phyloP scores from a whole-genome alignment of 1,140 invertebrate genomes.

The Drosophila nannoptera region DNA sequence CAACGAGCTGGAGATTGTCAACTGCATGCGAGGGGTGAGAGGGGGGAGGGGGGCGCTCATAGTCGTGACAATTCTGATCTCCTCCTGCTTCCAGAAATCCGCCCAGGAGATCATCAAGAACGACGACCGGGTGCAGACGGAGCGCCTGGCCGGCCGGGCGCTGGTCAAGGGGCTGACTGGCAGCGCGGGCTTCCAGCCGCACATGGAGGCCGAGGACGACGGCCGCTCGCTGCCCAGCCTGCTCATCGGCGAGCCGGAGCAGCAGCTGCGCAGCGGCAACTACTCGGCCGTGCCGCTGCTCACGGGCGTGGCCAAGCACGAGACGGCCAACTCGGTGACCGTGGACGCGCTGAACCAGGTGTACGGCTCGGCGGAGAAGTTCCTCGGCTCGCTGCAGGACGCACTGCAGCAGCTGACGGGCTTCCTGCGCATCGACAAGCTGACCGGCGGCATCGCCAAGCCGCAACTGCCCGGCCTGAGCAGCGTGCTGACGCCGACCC shows the following conservation, averaged over 20 bases:
- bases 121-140: slow-evolving; percentile 80
- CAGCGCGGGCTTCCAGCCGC: slow-evolving; percentile 80
- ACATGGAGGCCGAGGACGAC: slow-evolving; percentile 84
- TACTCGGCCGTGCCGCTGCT: slow-evolving; percentile 83
- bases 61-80: too few species aligned
- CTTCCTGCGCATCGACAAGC: slow-evolving; percentile 61
- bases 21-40: slow-evolving; percentile 81
- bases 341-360: slow-evolving; percentile 61
- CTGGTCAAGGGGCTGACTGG: slow-evolving; percentile 80
- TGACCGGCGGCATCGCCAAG: slow-evolving; percentile 69
- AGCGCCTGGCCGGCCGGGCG: slow-evolving; percentile 78
- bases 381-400: slow-evolving; percentile 58
- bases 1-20: slow-evolving; percentile 80
- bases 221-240: slow-evolving; percentile 82
- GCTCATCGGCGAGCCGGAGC: slow-evolving; percentile 81
- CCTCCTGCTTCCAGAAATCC: slow-evolving; percentile 54
- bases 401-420: slow-evolving; percentile 57
- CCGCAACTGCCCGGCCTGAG: slow-evolving; percentile 62
- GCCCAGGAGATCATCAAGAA: slow-evolving; percentile 73
- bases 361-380: slow-evolving; percentile 65
- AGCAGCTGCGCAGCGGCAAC: slow-evolving; percentile 81
- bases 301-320: slow-evolving; percentile 85
- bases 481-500: slow-evolving; percentile 52
- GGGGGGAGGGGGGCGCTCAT: slow-evolving; percentile 1
- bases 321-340: slow-evolving; percentile 81